Evolutionary conservation across 2,113 vertebrate genomes (phyloP), one percentile per base, ranked within the genome.

Genomic region (Neofelis nebulosa): DNA sequence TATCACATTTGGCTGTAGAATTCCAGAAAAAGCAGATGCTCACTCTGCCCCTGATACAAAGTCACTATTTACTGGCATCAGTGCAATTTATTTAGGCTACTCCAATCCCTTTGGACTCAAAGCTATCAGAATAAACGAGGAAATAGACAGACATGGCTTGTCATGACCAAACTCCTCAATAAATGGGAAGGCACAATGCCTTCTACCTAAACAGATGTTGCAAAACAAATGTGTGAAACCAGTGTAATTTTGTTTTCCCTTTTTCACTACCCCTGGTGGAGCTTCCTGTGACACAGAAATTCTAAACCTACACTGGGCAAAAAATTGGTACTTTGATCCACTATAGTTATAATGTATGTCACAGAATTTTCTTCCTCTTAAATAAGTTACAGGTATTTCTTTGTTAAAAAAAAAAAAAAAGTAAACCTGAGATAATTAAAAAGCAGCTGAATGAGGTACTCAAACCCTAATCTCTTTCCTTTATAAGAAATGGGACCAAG

Each of bases 1-100:
- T 84, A 97, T 85, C 63, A 91, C 55, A 95, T 71, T 97, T 98
- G 97, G 96, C 95, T 95, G 36, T 71, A 84, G 85, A 89, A 92
- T 96, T 93, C 71, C 92, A 93, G 91, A 87, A 94, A 96, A 97
- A 96, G 63, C 97, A 98, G 97, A 95, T 98, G 97, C 95, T 98
- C 95, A 55, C 31, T 95, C 84, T 93, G 74, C 87, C 84, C 93
- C 94, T 92, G 52, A 85, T 93, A 87, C 71, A 93, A 95, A 97
- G 82, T 98, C 97, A 96, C 93, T 92, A 83, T 92, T 97, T 95
- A 96, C 94, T 98, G 98, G 93, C 95, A 95, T 63, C 57, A 84
- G 11, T 50, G 76, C 88, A 83, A 93, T 97, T 98, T 97, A 97
- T 92, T 98, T 96, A 92, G 79, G 79, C 94, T 90, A n/a, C 65